Percentiles rank a stretch among this genome's conserved stretches.
Evolutionary conservation across 2,888 invertebrate genomes (phyloP).

Genomic region (Drosophila limbata): DNA sequence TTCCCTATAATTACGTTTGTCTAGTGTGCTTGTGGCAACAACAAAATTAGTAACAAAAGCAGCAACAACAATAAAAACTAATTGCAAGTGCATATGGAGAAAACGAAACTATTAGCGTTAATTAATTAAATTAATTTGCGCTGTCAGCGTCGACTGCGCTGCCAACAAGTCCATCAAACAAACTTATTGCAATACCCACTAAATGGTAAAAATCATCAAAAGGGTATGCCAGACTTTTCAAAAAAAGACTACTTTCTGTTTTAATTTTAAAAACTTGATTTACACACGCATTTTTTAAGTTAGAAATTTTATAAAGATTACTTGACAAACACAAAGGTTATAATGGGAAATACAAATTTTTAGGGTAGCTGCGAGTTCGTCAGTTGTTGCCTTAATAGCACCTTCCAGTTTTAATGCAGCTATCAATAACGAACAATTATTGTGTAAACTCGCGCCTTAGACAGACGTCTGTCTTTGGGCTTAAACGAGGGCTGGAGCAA

Average conservation of each 20-base stretch:
- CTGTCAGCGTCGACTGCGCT: constrained; percentile 41
- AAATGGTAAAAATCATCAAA: not conserved
- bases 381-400: not conserved
- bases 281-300: not conserved
- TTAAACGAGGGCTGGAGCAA: not conserved
- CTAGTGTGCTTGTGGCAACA: constrained; percentile 17
- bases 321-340: not conserved
- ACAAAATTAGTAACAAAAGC: not conserved
- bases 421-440: constrained; percentile 45
- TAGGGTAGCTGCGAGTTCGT: constrained; percentile 10
- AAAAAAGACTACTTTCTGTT: not conserved
- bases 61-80: constrained; percentile 28
- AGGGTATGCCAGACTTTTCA: constrained; percentile 6
- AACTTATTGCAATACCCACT: constrained; percentile 9
- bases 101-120: constrained; percentile 70
- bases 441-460: constrained; percentile 34
- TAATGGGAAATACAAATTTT: not conserved
- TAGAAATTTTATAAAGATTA: not conserved
- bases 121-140: constrained; percentile 75
- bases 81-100: constrained; percentile 52
- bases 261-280: not conserved
- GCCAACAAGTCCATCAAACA: constrained; percentile 43
- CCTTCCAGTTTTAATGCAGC: constrained; percentile 6
- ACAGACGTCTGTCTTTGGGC: constrained; percentile 16
- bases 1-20: constrained; percentile 57